phyloP scores from a whole-genome alignment of 1,140 invertebrate species.

The Helicoverpa zea region DNA sequence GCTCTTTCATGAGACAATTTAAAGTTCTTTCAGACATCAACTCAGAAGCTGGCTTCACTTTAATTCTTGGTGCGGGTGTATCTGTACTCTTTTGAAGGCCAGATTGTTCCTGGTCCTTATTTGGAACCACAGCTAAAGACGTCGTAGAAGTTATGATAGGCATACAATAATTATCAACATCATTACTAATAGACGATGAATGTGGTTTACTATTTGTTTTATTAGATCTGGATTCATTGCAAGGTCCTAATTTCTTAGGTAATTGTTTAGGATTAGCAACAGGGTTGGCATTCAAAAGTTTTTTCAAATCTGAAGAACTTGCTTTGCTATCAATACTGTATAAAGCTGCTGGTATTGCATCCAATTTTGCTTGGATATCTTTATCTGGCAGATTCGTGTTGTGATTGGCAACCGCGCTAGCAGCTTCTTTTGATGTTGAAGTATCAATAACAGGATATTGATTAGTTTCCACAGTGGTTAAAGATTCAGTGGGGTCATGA shows the following conservation, averaged over 20 bases:
- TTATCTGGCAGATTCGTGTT: neutral
- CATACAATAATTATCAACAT: slow-evolving; percentile 50
- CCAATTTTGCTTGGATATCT: neutral
- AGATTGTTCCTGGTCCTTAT: slow-evolving; percentile 24
- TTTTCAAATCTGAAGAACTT: slow-evolving; percentile 41
- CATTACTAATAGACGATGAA: neutral
- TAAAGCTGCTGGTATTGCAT: neutral
- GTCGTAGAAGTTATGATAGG: slow-evolving; percentile 72
- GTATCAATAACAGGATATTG: neutral
- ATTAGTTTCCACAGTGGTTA: neutral
- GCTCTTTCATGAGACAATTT: slow-evolving; percentile 40
- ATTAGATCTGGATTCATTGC: slow-evolving; percentile 32
- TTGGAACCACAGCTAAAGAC: slow-evolving; percentile 61
- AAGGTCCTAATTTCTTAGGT: slow-evolving; percentile 62
- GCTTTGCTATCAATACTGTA: neutral
- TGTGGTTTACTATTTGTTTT: neutral
- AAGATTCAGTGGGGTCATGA: neutral
- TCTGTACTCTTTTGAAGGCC: neutral
- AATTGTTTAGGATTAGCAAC: slow-evolving; percentile 79
- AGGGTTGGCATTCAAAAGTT: slow-evolving; percentile 74
- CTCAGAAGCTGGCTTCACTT: slow-evolving; percentile 75
- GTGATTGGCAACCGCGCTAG: neutral
- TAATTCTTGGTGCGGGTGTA: slow-evolving; percentile 67
- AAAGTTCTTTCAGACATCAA: slow-evolving; percentile 67
- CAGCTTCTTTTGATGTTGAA: neutral